Conservation (phyloP, 2,113 vertebrate species). For the Mola mola region DNA sequence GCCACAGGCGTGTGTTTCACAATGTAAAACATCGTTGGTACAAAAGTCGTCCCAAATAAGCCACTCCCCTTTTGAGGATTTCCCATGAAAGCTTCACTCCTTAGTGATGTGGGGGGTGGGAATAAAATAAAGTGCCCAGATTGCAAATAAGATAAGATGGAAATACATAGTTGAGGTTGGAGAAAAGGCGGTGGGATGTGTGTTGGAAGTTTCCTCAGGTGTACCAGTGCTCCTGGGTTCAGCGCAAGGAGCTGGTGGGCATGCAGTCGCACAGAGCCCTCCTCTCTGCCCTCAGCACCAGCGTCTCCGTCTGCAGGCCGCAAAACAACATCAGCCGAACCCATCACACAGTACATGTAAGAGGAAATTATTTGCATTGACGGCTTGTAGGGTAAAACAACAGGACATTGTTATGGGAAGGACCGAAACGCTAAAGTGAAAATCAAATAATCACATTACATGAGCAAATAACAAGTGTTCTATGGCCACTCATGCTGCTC, state of each 20-base stretch:
- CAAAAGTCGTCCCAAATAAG: slow-evolving; percentile 49
- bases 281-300: slow-evolving; percentile 91
- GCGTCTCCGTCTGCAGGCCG: slow-evolving; percentile 86
- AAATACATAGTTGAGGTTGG: not conserved
- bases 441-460: no score
- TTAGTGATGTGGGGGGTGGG: slow-evolving; percentile 14
- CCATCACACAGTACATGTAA: no score
- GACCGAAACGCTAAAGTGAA: no score
- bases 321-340: not conserved
- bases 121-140: slow-evolving; percentile 71
- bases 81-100: slow-evolving; percentile 37
- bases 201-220: slow-evolving; percentile 11
- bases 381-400: no score
- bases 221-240: slow-evolving; percentile 34
- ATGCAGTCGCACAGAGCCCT: slow-evolving; percentile 93
- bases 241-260: slow-evolving; percentile 82
- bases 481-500: no score
- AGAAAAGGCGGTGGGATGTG: not conserved
- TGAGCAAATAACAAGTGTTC: no score
- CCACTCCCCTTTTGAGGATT: slow-evolving; percentile 10
- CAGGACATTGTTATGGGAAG: no score
- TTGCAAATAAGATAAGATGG: slow-evolving; percentile 39
- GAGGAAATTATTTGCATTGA: no score
- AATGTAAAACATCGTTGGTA: slow-evolving; percentile 35
- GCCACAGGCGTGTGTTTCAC: slow-evolving; percentile 20